Evolutionary conservation across 2,797 vertebrate species (phyloP).

Genomic region (Gephyroberyx darwinii): DNA sequence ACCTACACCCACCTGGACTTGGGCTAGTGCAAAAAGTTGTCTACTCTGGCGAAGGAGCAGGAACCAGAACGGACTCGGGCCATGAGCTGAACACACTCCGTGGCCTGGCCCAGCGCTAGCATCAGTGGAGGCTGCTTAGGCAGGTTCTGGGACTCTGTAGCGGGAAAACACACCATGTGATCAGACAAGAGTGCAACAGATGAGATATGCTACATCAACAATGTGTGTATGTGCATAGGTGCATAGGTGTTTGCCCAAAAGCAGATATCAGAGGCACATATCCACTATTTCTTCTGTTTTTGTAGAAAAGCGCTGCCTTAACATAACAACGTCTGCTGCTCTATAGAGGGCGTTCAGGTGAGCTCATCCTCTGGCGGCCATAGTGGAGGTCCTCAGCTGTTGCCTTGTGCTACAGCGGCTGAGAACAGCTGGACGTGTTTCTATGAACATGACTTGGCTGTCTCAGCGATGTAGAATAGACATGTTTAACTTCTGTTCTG

Average conservation of each 20-base stretch:
- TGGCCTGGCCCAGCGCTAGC: conserved; percentile 96
- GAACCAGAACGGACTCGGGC: conserved; percentile 94
- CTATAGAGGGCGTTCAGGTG: too few relatives aligned
- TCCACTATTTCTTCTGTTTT: too few relatives aligned
- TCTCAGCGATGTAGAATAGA: too few relatives aligned
- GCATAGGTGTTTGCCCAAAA: neutral
- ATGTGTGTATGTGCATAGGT: neutral
- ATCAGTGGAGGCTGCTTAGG: conserved; percentile 98
- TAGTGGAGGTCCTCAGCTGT: too few relatives aligned
- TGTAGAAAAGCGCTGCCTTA: too few relatives aligned
- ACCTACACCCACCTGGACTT: conserved; percentile 76
- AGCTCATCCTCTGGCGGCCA: too few relatives aligned
- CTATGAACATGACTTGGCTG: too few relatives aligned
- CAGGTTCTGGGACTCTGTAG: conserved; percentile 96
- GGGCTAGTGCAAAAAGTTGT: conserved; percentile 98
- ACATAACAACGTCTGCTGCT: too few relatives aligned
- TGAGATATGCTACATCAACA: neutral
- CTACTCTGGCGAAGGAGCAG: conserved; percentile 98
- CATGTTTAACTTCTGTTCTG: too few relatives aligned
- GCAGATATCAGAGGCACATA: neutral
- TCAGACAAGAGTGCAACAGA: neutral
- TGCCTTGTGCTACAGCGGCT: too few relatives aligned
- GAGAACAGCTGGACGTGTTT: too few relatives aligned
- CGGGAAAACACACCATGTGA: conserved; percentile 7
- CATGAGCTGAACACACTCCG: conserved; percentile 97